Evolutionary conservation across 2,113 vertebrate genomes (phyloP).

Genomic region (Macrotis lagotis): DNA sequence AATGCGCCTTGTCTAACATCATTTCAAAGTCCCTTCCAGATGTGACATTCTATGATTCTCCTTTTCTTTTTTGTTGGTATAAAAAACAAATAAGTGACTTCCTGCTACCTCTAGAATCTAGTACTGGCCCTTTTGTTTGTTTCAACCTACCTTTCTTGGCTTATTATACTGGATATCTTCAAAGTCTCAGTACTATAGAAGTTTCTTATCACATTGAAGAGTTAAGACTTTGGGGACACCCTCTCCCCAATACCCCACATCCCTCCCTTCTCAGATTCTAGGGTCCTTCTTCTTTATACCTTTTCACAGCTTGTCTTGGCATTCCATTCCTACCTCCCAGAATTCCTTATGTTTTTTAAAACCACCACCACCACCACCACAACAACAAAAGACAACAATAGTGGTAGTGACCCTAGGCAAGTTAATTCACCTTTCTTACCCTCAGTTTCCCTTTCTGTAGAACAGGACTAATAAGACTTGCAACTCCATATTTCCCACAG

Average conservation of each 20-base stretch:
- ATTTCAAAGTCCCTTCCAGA: not conserved
- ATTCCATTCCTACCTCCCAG: not conserved
- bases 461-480: not conserved
- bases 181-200: not conserved
- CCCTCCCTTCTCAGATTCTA: too few species aligned
- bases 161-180: not conserved
- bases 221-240: too few species aligned
- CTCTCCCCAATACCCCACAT: not conserved
- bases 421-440: not conserved
- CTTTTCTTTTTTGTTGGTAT: not conserved
- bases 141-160: not conserved
- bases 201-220: not conserved
- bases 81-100: not conserved
- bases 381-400: not conserved
- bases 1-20: not conserved
- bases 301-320: too few species aligned
- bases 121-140: not conserved
- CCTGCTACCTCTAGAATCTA: not conserved
- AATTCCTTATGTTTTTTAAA: not conserved
- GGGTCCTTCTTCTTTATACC: too few species aligned
- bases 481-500: not conserved
- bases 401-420: not conserved
- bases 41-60: not conserved
- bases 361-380: too few species aligned
- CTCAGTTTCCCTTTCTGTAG: not conserved